A percentile compares a stretch with the other conserved stretches of the same genome.
phyloP scores from a whole-genome alignment of 2,113 vertebrate species.

The Microtus richardsoni region DNA sequence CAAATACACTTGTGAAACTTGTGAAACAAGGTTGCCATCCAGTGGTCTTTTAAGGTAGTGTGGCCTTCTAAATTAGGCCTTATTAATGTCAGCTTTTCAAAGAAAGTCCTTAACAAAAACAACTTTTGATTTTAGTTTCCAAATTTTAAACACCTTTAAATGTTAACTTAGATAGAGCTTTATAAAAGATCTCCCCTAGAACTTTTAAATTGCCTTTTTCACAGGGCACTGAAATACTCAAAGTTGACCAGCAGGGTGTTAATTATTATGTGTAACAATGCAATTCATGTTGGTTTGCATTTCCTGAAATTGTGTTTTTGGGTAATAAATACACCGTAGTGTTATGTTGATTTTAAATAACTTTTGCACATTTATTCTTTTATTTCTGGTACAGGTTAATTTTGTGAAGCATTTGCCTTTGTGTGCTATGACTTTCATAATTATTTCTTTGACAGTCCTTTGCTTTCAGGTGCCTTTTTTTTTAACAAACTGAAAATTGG shows the following conservation, averaged over 20 bases:
- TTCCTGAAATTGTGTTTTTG: slow-evolving; percentile 41
- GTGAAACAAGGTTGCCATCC: slow-evolving; percentile 77
- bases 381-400: slow-evolving; percentile 4
- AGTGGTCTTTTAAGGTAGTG: slow-evolving; percentile 69
- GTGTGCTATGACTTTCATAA: slow-evolving; percentile 29
- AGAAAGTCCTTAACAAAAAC: slow-evolving; percentile 46
- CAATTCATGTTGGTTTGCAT: background rate
- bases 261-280: background rate
- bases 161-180: slow-evolving; percentile 33
- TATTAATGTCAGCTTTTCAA: slow-evolving; percentile 27
- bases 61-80: slow-evolving; percentile 18
- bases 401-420: background rate
- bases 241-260: background rate
- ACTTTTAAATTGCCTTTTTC: background rate
- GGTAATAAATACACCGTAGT: background rate
- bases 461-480: slow-evolving; percentile 42
- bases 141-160: slow-evolving; percentile 31
- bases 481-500: background rate
- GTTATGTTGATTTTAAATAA: background rate
- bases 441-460: background rate
- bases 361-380: slow-evolving; percentile 11
- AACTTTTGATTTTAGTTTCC: slow-evolving; percentile 23
- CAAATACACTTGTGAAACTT: background rate
- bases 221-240: background rate
- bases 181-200: background rate